Percentiles rank a stretch among this genome's conserved stretches.
Conservation (phyloP, 1,140 invertebrate species). For the Lethrus apterus region DNA sequence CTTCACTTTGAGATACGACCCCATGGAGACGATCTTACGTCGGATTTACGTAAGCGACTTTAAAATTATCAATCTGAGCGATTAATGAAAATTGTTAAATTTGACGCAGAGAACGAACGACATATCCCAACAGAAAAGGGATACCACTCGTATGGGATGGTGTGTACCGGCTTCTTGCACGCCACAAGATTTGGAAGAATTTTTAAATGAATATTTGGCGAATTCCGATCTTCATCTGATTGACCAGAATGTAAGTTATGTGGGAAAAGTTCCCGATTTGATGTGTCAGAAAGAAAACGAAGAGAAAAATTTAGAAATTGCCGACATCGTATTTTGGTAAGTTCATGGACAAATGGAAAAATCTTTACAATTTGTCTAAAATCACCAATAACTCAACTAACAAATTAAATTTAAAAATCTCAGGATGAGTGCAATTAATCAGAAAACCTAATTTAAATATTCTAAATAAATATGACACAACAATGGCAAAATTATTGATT, state of each 20-base stretch:
- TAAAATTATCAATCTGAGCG: neutral
- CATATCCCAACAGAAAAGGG: conserved; percentile 39
- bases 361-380: too few species aligned
- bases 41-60: conserved; percentile 45
- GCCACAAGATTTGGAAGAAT: conserved; percentile 40
- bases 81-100: neutral
- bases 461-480: too few species aligned
- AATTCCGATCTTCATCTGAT: conserved; percentile 41
- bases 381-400: too few species aligned
- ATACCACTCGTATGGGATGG: conserved; percentile 46
- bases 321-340: conserved; percentile 46
- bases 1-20: conserved; percentile 39
- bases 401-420: too few species aligned
- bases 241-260: conserved; percentile 40
- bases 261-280: conserved; percentile 30
- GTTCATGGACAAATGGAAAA: conserved; percentile 27
- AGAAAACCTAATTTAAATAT: conserved; percentile 5
- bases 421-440: conserved; percentile 8
- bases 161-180: conserved; percentile 48
- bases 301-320: conserved; percentile 31
- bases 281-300: conserved; percentile 37
- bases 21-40: conserved; percentile 44
- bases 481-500: too few species aligned
- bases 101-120: conserved; percentile 35
- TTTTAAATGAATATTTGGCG: conserved; percentile 42